Base-by-base conservation (phyloP, 2,888 invertebrate genomes). In the Drosophila meridionalis region DNA sequence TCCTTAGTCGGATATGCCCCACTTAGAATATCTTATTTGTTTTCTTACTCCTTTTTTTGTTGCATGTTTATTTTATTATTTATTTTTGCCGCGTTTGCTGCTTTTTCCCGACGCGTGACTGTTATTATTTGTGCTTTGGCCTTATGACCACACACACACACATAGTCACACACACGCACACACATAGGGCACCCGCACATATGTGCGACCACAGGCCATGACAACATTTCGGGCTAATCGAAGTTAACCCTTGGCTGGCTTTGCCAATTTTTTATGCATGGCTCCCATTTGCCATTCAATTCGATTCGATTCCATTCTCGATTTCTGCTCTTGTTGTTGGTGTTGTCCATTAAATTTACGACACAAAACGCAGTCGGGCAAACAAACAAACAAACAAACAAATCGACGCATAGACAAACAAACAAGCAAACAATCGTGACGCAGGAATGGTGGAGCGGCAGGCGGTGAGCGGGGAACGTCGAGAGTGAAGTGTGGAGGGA, bases 171-270 rank as follows among this genome's bases (percentile, higher is more conserved):
- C 45, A 52, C 40, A 30, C 38, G 20, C 56, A 56, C 60, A 72
- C 32, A 67, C 53, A 56, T 26, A 50, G 47, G 14, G 26, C 58
- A 70, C 71, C 67, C 78, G 69, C 88, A 89, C 85, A 85, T 84
- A 88, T 86, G 90, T 82, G 90, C 88, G 90, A 89, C 90, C 85
- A 89, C 90, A 88, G 88, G 90, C 78, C 86, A 88, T 89, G 86
- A 86, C 88, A 89, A 89, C 86, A 89, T 89, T 89, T 85, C 68
- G 84, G 89, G 87, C 87, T 90, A 87, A 87, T 87, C 87, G 87
- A 87, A 87, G 83, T 86, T 90, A 90, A 88, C 90, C 89, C 90
- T 86, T 87, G 84, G 89, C 76, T 83, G 89, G 76, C 86, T 81
- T 86, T 86, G 81, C 67, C 88, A 88, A 89, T 90, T 88, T 86